A percentile compares a stretch with the other conserved stretches of the same genome.
Conservation (phyloP, 2,797 vertebrate species). For the Tauraco hartlaubi region DNA sequence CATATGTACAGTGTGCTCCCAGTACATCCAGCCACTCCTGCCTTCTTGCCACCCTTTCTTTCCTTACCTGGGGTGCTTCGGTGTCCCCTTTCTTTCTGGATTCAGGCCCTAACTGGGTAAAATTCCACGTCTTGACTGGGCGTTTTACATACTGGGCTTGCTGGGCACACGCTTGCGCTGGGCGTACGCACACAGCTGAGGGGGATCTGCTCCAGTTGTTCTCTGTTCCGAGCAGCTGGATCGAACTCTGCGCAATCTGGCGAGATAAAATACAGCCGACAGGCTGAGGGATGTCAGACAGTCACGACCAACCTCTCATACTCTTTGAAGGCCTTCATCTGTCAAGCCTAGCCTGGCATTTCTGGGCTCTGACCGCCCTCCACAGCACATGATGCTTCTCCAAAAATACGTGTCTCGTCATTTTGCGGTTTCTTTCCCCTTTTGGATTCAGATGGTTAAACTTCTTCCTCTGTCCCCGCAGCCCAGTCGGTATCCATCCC, state of each 20-base stretch:
- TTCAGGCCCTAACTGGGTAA: background rate
- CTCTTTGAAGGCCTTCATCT: background rate
- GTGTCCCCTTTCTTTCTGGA: background rate
- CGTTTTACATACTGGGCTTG: background rate
- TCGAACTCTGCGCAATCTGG: background rate
- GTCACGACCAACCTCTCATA: background rate
- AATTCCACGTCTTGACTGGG: background rate
- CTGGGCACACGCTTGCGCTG: background rate
- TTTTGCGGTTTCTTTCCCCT: background rate
- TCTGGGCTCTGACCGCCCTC: background rate
- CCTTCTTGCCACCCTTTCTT: background rate
- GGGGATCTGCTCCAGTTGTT: background rate
- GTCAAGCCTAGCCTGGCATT: background rate
- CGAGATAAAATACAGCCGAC: background rate
- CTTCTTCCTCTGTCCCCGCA: conserved; percentile 39
- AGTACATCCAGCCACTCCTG: background rate
- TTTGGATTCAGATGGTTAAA: background rate
- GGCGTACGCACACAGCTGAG: background rate
- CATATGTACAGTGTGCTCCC: background rate
- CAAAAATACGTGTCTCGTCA: background rate
- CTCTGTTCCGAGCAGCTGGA: background rate
- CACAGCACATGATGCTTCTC: background rate
- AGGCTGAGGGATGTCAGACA: background rate
- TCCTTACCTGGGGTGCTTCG: background rate
- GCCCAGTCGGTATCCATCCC: conserved; percentile 80